A percentile compares a stretch with the other conserved stretches of the same genome.
Conservation (phyloP, 2,888 invertebrate genomes). For the Salpingus planirostris region DNA sequence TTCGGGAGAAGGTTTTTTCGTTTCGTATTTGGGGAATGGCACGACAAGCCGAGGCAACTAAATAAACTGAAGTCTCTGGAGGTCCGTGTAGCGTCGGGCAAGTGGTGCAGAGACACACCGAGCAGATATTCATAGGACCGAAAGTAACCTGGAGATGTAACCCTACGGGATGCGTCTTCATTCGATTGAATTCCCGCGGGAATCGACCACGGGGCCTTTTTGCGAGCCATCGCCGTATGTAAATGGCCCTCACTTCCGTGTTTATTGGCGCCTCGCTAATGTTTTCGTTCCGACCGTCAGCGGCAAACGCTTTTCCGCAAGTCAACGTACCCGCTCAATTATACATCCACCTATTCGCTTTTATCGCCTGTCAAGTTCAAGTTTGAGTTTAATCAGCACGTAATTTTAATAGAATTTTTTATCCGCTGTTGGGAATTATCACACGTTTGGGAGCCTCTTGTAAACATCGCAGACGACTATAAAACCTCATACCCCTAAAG, state of each 20-base stretch:
- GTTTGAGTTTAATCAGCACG: too few species aligned
- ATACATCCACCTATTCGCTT: too few species aligned
- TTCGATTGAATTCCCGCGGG: conserved; percentile 28
- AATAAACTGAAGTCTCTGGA: conserved; percentile 26
- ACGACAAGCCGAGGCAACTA: conserved; percentile 19
- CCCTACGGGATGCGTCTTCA: conserved; percentile 27
- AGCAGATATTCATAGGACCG: conserved; percentile 28
- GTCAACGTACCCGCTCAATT: too few species aligned
- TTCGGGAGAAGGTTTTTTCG: conserved; percentile 9
- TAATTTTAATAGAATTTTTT: too few species aligned
- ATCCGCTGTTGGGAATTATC: too few species aligned
- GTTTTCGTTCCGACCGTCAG: conserved; percentile 11
- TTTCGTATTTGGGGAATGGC: conserved; percentile 12
- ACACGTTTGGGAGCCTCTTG: too few species aligned
- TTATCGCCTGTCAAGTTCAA: too few species aligned
- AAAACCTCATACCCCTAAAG: too few species aligned
- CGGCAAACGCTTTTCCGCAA: too few species aligned
- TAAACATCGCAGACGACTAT: too few species aligned
- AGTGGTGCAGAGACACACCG: conserved; percentile 21
- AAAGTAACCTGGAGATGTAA: conserved; percentile 26
- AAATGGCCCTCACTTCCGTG: conserved; percentile 18
- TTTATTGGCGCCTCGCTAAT: conserved; percentile 9
- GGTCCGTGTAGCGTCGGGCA: conserved; percentile 18
- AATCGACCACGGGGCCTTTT: conserved; percentile 20
- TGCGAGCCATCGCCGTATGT: conserved; percentile 24